Evolutionary conservation across 2,888 invertebrate genomes (phyloP).

Genomic region (Lypha dubia): DNA sequence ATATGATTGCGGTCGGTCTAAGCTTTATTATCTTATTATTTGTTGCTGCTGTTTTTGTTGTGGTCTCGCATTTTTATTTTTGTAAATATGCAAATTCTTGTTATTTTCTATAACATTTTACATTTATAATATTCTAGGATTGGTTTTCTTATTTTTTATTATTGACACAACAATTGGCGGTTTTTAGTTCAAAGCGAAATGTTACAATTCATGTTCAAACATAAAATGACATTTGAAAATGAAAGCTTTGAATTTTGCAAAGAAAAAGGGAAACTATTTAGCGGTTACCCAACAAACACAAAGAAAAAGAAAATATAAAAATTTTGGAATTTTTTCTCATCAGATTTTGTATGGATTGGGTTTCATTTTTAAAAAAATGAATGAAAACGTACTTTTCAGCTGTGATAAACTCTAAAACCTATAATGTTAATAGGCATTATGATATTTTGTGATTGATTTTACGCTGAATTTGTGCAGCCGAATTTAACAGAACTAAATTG

Average conservation of each 20-base stretch:
- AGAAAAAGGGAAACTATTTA: slow-evolving; percentile 5
- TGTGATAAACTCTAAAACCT: too few relatives aligned
- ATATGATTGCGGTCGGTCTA: slow-evolving; percentile 70
- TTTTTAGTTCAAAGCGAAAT: slow-evolving; percentile 67
- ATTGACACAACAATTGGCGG: slow-evolving; percentile 72
- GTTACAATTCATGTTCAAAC: slow-evolving; percentile 72
- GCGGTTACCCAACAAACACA: background rate
- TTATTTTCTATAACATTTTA: slow-evolving; percentile 50
- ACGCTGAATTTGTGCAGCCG: too few relatives aligned
- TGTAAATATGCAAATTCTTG: slow-evolving; percentile 66
- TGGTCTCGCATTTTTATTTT: slow-evolving; percentile 15
- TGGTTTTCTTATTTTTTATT: slow-evolving; percentile 19
- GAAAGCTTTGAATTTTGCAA: slow-evolving; percentile 61
- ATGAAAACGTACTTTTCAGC: too few relatives aligned
- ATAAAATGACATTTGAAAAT: slow-evolving; percentile 72
- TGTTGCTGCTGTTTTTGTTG: slow-evolving; percentile 21
- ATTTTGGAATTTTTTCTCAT: too few relatives aligned
- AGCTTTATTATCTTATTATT: slow-evolving; percentile 58
- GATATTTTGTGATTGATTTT: too few relatives aligned
- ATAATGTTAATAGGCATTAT: too few relatives aligned
- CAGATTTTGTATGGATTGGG: too few relatives aligned
- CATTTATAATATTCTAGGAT: slow-evolving; percentile 42
- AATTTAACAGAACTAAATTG: too few relatives aligned
- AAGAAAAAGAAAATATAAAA: background rate
- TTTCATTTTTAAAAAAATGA: too few relatives aligned